Conservation (phyloP, 2,888 invertebrate genomes). For the Drosophila paranaensis region DNA sequence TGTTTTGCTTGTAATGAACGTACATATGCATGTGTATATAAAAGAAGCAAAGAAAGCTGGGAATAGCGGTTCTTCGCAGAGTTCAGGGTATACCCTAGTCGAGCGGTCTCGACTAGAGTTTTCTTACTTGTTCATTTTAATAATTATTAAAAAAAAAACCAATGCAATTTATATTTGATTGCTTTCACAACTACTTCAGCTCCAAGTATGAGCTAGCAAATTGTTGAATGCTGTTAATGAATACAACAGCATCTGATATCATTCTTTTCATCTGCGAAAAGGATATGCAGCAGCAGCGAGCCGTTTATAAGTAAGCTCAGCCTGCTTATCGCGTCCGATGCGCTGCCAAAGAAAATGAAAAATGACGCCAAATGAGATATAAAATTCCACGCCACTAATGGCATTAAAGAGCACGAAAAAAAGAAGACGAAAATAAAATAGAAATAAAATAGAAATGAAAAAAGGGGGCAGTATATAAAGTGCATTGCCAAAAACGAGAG, state of each 20-base stretch:
- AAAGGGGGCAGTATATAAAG: conserved; percentile 17
- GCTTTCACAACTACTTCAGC: neutral
- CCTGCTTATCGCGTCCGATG: conserved; percentile 17
- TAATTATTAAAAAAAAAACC: too few relatives aligned
- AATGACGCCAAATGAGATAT: conserved; percentile 48
- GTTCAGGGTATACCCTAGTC: too few relatives aligned
- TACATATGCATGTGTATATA: too few relatives aligned
- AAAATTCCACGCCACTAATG: conserved; percentile 56
- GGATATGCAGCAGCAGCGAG: neutral
- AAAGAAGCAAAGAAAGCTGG: too few relatives aligned
- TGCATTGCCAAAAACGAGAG: conserved; percentile 45
- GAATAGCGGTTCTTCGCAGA: too few relatives aligned
- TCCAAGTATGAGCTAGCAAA: neutral
- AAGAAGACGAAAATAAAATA: neutral
- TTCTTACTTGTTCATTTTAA: too few relatives aligned
- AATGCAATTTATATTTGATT: neutral
- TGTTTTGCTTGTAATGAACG: too few relatives aligned
- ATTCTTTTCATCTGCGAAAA: neutral
- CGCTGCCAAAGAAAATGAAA: conserved; percentile 58
- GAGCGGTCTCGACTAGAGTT: too few relatives aligned
- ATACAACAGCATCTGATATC: neutral
- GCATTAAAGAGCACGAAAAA: conserved; percentile 43
- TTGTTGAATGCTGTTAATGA: conserved; percentile 7
- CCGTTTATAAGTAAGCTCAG: conserved; percentile 6
- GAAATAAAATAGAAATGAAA: neutral